Percentiles rank a stretch among this genome's conserved stretches.
These are phyloP conservation scores for Kradibia gibbosae DNA, from an alignment of 1,140 invertebrate genomes.

Conservation along the genomic window DNA sequence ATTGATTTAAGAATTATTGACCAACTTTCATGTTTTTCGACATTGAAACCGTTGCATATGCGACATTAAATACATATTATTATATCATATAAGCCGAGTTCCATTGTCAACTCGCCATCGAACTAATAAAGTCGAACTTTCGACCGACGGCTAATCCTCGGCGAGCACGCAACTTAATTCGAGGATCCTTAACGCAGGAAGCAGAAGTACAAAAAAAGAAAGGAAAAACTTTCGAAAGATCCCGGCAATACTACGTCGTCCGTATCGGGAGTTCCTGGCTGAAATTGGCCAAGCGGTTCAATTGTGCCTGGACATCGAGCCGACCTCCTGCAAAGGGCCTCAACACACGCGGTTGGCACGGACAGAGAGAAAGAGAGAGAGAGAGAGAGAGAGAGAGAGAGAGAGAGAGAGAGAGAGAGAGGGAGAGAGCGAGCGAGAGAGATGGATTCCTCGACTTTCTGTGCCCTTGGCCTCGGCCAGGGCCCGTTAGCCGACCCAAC, in stretches of 20 bases:
- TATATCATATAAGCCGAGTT: background rate
- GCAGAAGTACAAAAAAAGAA: background rate
- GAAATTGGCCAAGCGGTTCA: background rate
- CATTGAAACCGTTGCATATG: no score
- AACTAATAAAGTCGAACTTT: background rate
- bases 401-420: background rate
- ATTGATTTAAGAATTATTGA: background rate
- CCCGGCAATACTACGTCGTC: background rate
- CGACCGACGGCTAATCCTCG: background rate
- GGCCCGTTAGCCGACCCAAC: constrained; percentile 46
- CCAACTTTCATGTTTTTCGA: no score
- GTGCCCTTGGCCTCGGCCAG: background rate
- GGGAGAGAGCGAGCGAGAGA: no score
- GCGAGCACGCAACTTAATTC: background rate
- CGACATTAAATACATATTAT: no score
- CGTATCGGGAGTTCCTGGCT: background rate
- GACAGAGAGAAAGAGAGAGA: background rate
- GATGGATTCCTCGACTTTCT: background rate
- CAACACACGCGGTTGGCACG: background rate
- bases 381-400: background rate
- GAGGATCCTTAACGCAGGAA: background rate
- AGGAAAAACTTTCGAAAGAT: background rate
- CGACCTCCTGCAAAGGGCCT: background rate
- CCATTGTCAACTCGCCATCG: background rate
- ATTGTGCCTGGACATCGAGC: background rate